A percentile compares a stretch with the other conserved stretches of the same genome.
Evolutionary conservation across 2,888 invertebrate species (phyloP).

Genomic region (Eristalis pertinax): DNA sequence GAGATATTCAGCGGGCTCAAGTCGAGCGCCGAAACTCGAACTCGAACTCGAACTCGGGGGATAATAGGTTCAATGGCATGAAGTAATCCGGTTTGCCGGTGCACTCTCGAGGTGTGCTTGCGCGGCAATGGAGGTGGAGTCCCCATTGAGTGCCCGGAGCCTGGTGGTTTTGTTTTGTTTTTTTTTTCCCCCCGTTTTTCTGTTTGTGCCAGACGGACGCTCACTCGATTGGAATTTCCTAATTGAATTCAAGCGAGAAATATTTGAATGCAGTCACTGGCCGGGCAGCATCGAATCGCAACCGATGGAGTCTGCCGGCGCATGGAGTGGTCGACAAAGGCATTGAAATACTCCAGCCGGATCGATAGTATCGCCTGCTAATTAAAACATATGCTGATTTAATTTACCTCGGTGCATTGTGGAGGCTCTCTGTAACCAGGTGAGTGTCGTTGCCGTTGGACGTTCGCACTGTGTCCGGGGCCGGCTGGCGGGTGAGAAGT

Average conservation of each 20-base stretch:
- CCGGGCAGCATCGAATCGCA: constrained; percentile 26
- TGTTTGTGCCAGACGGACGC: constrained; percentile 5
- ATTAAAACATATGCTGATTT: constrained; percentile 57
- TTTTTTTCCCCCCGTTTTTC: constrained; percentile 2
- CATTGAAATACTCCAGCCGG: constrained; percentile 36
- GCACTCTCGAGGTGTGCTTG: constrained; percentile 44
- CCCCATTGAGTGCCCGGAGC: constrained; percentile 27
- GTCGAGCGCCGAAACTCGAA: neutral
- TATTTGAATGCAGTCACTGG: constrained; percentile 48
- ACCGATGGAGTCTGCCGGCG: neutral
- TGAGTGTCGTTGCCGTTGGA: neutral
- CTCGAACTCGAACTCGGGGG: constrained; percentile 9
- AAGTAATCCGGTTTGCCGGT: constrained; percentile 61
- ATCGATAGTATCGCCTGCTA: constrained; percentile 60
- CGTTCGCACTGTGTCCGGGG: neutral
- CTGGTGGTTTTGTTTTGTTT: constrained; percentile 40
- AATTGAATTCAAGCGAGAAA: constrained; percentile 67
- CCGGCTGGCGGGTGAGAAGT: neutral
- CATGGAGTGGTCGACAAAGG: constrained; percentile 35
- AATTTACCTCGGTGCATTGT: constrained; percentile 8
- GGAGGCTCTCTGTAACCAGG: neutral
- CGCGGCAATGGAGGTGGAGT: constrained; percentile 5
- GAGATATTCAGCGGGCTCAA: constrained; percentile 41
- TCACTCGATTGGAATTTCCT: constrained; percentile 65
- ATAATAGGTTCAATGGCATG: constrained; percentile 64